phyloP scores from a whole-genome alignment of 2,113 vertebrate genomes.

The Noctilio leporinus region DNA sequence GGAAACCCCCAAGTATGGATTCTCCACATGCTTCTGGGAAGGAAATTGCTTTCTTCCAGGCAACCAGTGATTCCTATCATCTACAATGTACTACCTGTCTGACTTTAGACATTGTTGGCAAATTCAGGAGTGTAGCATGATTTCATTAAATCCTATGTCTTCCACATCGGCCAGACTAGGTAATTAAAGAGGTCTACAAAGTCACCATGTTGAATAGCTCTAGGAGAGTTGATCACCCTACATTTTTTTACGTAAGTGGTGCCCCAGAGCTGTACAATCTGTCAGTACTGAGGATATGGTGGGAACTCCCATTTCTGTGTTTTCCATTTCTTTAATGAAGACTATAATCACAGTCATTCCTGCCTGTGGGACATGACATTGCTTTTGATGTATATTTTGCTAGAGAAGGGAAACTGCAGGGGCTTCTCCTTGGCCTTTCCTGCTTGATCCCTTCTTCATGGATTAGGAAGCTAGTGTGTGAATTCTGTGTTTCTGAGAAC shows the following conservation, averaged over 20 bases:
- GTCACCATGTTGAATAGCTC: neutral
- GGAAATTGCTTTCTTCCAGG: neutral
- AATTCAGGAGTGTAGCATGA: neutral
- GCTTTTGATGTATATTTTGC: neutral
- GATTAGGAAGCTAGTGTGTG: neutral
- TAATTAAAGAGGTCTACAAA: neutral
- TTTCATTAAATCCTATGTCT: neutral
- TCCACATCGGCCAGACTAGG: neutral
- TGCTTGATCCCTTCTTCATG: neutral
- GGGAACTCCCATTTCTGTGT: neutral
- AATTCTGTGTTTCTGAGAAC: neutral
- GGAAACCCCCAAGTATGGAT: neutral
- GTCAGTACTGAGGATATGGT: neutral
- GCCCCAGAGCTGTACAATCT: neutral
- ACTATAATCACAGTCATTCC: neutral
- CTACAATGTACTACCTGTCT: neutral
- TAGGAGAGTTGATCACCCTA: neutral
- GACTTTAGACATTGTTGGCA: neutral
- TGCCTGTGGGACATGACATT: neutral
- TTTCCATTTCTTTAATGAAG: neutral
- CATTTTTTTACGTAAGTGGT: neutral
- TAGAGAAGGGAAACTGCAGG: too few relatives aligned
- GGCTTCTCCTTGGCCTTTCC: neutral
- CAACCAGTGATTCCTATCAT: neutral
- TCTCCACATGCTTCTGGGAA: neutral